Evolutionary conservation across 2,888 invertebrate genomes (phyloP).

Genomic region (Mechanitis messenoides): DNA sequence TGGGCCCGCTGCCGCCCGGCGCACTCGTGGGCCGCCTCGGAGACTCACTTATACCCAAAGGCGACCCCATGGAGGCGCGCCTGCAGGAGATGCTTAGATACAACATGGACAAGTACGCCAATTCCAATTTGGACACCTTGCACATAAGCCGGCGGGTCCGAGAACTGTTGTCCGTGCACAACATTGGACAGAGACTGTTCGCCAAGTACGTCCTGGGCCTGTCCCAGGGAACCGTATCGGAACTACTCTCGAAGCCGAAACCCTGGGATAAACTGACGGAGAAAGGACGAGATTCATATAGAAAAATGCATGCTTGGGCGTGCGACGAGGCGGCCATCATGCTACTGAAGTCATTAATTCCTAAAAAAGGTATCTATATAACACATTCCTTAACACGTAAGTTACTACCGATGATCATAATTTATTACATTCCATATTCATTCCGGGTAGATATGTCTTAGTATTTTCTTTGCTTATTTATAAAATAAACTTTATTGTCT

Average conservation of each 20-base stretch:
- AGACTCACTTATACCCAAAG: constrained; percentile 94
- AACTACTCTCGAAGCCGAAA: constrained; percentile 98
- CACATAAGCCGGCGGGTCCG: constrained; percentile 95
- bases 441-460: too few relatives aligned
- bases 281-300: constrained; percentile 98
- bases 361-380: constrained; percentile 92
- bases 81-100: constrained; percentile 95
- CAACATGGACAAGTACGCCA: constrained; percentile 97
- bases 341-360: constrained; percentile 97
- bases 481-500: constrained; percentile 6
- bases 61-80: constrained; percentile 94
- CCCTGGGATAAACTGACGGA: constrained; percentile 99
- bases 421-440: constrained; percentile 13
- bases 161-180: constrained; percentile 95
- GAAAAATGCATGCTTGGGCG: constrained; percentile 99
- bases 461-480: too few relatives aligned
- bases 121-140: constrained; percentile 95
- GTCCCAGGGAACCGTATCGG: constrained; percentile 98
- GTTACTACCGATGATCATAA: constrained; percentile 23
- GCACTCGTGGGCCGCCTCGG: constrained; percentile 90
- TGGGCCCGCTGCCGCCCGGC: constrained; percentile 84
- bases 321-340: constrained; percentile 97
- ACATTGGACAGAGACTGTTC: constrained; percentile 98
- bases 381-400: constrained; percentile 33
- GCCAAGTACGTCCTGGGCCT: constrained; percentile 98